Conservation (phyloP, 2,888 invertebrate species). For the Tetanocera ferruginea region DNA sequence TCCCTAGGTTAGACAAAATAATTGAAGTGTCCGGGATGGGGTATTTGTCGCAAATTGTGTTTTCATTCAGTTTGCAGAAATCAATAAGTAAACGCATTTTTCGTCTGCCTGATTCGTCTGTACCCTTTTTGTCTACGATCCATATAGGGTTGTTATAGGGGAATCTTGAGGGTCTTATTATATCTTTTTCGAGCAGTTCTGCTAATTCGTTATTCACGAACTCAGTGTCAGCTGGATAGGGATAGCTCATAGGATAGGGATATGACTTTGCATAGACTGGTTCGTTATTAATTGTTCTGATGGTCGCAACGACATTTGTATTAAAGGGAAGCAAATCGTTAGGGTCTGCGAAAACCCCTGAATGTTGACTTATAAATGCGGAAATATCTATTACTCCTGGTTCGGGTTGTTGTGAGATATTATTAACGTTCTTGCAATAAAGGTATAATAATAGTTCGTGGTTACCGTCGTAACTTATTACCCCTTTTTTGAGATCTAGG, state of each 20-base stretch:
- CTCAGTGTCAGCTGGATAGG: background rate
- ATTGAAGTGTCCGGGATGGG: background rate
- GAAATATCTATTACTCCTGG: background rate
- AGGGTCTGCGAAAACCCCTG: background rate
- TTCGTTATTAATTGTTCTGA: background rate
- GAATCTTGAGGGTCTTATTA: background rate
- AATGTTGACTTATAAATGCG: background rate
- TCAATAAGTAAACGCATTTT: background rate
- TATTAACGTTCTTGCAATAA: background rate
- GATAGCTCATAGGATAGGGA: constrained; percentile 38
- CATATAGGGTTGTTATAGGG: constrained; percentile 22
- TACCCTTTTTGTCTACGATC: constrained; percentile 37
- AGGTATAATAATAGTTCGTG: too few relatives aligned
- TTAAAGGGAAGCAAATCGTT: background rate
- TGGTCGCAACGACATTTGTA: background rate
- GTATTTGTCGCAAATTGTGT: background rate
- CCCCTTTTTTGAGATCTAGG: background rate
- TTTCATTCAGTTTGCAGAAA: background rate
- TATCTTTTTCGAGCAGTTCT: constrained; percentile 10
- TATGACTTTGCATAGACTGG: constrained; percentile 3
- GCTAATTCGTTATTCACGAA: constrained; percentile 22
- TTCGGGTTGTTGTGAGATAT: background rate
- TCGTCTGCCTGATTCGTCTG: background rate
- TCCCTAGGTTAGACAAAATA: background rate
- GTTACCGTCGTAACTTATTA: too few relatives aligned